Base-by-base conservation (phyloP, 23 tunicate species). In the Trididemnum nubilum region DNA sequence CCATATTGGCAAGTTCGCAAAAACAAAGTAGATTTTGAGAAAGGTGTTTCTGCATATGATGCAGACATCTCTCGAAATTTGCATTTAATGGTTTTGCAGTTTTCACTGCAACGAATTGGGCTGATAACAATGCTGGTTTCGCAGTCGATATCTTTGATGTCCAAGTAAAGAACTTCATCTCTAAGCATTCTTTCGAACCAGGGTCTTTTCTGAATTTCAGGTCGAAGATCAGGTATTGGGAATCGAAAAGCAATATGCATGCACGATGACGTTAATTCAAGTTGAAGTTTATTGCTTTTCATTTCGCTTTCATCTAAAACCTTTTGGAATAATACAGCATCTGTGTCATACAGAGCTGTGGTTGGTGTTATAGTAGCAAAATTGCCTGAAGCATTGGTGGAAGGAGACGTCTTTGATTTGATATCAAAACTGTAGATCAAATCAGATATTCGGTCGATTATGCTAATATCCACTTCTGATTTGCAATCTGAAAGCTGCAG, bases 191-290 rank as follows among this genome's bases (percentile, higher is more conserved):
- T 66, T 18, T 51, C 24, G 33, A 35, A 91, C 90, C 90, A 89
- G 0, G 91, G 87, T 32, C 61, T 59, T 22, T 85, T 34, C 5
- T 94, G 77, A 24, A 82, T 58, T 27, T 89, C 95, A 60, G 87
- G 80, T 25, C 98, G 81, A 36, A 84, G 58, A 85, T 94, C 98
- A 15, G 98, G 96, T 32, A 94, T 89, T 30, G 98, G 98, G 65
- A 94, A 88, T 38, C 87, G 79, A 37, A 89, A 78, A 50, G 67
- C 70, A 18, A 85, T 58, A 28, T 64, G 23, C 23, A 83, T 2
- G 9, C 54, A 2, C 15, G 87, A 51, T n/a, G 79, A 83, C 23
- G 71, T 35, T 9, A 78, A 18, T 24, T 72, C 38, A 30, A 89
- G 26, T 51, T 83, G 65, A 9, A 83, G 15, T 33, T 83, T 64